Base-by-base conservation (phyloP, 2,113 vertebrate genomes). In the Anoplopoma fimbria region DNA sequence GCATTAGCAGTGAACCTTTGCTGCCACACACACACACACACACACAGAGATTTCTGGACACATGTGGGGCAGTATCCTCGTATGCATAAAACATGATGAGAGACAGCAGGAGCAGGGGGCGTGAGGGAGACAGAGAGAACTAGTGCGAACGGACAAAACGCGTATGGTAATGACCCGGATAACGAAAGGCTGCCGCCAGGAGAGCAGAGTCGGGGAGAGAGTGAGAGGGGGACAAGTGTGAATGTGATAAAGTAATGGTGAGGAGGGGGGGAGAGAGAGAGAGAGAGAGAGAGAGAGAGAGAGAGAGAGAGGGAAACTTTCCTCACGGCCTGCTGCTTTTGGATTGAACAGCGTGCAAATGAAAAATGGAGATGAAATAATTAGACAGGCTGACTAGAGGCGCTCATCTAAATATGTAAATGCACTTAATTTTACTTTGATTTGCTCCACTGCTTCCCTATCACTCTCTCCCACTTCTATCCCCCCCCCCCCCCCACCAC, bases 371-470 rank as follows among this genome's bases (percentile, higher is more conserved):
- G 93, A 94, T 94, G 93, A 94, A 95, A 95, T 95, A 95, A 95
- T 96, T 95, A 95, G 93, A 94, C 92, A 86, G 93, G 89, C 93
- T 91, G 93, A 93, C 91, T 95, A 86, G 91, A 92, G 92, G 93
- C 88, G 82, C 93, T 95, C 92, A 94, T 93, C 94, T 94, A 94
- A 95, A 96, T 95, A 96, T 96, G 95, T 94, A 95, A 96, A 95
- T 95, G 90, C 89, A 83, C 93, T 94, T 95, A 93, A 95, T 95
- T 95, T 95, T 90, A 87, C 93, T 95, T 94, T 95, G 93, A 95
- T 95, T 95, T 94, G 94, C 93, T 94, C 92, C 87, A 92, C 82
- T 93, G 93, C 93, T 75, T 87, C 69, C 89, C 82, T 93, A 91
- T 92, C 88, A 82, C 83, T 79, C 89, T 77, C 82, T 78, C 82